A percentile compares a stretch with the other conserved stretches of the same genome.
Conservation (phyloP, 2,113 vertebrate genomes). For the Calyptomena viridis region DNA sequence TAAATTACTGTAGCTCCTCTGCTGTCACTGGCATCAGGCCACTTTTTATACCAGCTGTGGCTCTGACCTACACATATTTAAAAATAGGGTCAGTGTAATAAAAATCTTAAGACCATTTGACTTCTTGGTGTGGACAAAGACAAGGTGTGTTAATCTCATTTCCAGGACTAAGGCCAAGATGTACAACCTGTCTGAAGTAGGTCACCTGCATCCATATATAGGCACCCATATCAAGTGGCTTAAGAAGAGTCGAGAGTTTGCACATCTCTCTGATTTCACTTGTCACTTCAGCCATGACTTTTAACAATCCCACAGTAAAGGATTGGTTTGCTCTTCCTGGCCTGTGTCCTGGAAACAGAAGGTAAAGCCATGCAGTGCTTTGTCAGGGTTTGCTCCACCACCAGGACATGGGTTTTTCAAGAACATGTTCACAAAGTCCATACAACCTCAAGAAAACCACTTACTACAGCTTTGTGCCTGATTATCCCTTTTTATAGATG, state of each 20-base stretch:
- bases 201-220: neutral
- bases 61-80: neutral
- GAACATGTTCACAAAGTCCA: neutral
- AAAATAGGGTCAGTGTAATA: conserved; percentile 22
- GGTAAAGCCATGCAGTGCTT: neutral
- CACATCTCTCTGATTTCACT: neutral
- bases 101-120: neutral
- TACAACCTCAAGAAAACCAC: neutral
- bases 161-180: neutral
- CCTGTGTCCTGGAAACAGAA: neutral
- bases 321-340: neutral
- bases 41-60: neutral
- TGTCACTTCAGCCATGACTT: neutral
- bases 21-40: neutral
- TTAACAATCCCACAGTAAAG: neutral
- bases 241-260: neutral
- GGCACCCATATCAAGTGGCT: neutral
- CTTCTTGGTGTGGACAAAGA: neutral
- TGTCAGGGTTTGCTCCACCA: neutral
- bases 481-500: neutral
- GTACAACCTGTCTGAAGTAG: neutral
- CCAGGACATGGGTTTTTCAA: neutral
- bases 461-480: neutral
- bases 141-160: conserved; percentile 9
- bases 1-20: conserved; percentile 1